Evolutionary conservation across 2,888 invertebrate species (phyloP).

Genomic region (Lasiommata megera): DNA sequence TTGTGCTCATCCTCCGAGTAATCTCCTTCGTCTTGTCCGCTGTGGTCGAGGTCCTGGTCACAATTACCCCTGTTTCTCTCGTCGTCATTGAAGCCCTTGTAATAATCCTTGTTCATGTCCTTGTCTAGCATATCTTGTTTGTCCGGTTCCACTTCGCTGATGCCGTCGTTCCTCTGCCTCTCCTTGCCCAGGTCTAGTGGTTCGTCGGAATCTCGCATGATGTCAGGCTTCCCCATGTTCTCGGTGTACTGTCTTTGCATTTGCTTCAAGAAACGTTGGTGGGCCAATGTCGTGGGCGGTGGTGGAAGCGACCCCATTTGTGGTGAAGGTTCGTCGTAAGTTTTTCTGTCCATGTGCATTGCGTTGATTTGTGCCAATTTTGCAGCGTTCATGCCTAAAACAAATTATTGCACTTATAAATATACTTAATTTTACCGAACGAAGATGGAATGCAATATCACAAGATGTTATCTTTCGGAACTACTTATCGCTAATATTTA

Average conservation of each 20-base stretch:
- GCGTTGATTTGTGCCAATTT: slow-evolving; percentile 90
- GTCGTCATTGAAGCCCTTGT: slow-evolving; percentile 60
- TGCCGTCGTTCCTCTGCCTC: slow-evolving; percentile 61
- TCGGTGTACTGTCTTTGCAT: slow-evolving; percentile 83
- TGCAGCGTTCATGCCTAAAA: slow-evolving; percentile 86
- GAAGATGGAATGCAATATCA: background rate
- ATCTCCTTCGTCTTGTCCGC: slow-evolving; percentile 68
- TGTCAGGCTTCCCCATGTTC: slow-evolving; percentile 77
- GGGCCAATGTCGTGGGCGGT: slow-evolving; percentile 73
- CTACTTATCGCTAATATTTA: no score
- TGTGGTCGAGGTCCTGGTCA: slow-evolving; percentile 57
- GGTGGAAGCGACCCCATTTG: slow-evolving; percentile 79
- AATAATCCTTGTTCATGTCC: slow-evolving; percentile 55
- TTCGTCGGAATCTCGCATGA: slow-evolving; percentile 77
- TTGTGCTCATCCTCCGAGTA: slow-evolving; percentile 74
- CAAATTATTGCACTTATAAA: background rate
- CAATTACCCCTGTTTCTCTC: slow-evolving; percentile 50
- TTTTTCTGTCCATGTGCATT: slow-evolving; percentile 73
- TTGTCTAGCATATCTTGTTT: slow-evolving; percentile 81
- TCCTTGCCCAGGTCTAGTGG: slow-evolving; percentile 81
- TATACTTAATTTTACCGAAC: background rate
- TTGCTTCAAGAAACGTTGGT: slow-evolving; percentile 83
- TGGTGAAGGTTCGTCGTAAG: slow-evolving; percentile 81
- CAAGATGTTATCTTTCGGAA: no score
- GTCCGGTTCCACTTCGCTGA: slow-evolving; percentile 64